Base-by-base conservation (phyloP, 2,888 invertebrate genomes). In the Eledona agricola region DNA sequence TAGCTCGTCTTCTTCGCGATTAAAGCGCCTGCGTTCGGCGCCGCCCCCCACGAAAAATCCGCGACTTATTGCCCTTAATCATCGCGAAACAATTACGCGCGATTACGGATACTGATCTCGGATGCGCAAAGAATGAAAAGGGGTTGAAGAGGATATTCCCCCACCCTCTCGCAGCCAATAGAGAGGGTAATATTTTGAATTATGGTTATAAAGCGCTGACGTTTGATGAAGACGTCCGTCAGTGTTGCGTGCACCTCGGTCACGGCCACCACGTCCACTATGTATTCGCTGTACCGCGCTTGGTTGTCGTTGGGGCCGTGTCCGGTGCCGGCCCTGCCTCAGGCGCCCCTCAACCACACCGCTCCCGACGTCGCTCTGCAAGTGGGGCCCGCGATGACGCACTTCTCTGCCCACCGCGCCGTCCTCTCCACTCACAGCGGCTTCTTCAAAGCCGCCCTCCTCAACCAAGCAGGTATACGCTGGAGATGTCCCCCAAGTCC, bases 391-490 rank as follows among this genome's bases (percentile, higher is more conserved):
- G 80, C 77, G 13, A 78, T 82, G 59, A 82, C 83, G 4, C 83
- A 86, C 51, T 88, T 88, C 71, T 82, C 85, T 12, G 87, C 87
- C 0, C 88, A 88, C 63, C 81, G 83, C 26, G 77, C 80, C 15
- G 80, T 88, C 5, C 72, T 89, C 16, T 81, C 84, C 16, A 81
- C 83, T 40, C 86, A 88, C 70, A 87, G 87, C 67, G 88, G 87
- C 13, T 88, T 86, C 68, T 79, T 89, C 66, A 84, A 87, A 59
- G 85, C 87, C 1, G 80, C 85, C n/a, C 76, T 87, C 37, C 40
- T 63, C 7, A 72, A 71, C 52, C 70, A 74, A 34, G 59, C 69
- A 62, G 74, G 75, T 75, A 64, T 51, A n/a, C n/a, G n/a, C n/a
- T n/a, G n/a, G 50, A 17, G 5, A 7, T 20, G 5, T 25, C 10